Conservation (phyloP, 1,140 invertebrate genomes). For the Diorhabda carinulata region DNA sequence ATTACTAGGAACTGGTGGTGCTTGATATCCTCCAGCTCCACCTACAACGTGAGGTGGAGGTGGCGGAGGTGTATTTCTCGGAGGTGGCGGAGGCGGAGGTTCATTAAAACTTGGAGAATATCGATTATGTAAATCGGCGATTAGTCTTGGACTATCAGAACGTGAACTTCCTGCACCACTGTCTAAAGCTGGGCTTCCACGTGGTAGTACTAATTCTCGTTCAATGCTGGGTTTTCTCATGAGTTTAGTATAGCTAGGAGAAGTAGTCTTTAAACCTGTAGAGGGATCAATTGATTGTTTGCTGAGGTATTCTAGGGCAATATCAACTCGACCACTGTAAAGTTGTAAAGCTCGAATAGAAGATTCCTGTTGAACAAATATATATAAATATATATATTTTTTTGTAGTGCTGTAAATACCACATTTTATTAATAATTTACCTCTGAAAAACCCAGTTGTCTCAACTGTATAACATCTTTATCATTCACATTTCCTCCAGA, state of each 20-base stretch:
- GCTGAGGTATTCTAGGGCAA: constrained; percentile 63
- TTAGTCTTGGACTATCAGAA: constrained; percentile 75
- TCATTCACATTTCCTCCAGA: constrained; percentile 57
- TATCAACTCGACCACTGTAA: constrained; percentile 63
- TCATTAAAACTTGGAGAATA: constrained; percentile 65
- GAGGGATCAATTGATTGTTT: constrained; percentile 54
- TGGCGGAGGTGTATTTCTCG: constrained; percentile 62
- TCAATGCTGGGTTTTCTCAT: constrained; percentile 84
- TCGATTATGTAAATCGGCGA: constrained; percentile 55
- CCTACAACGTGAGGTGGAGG: constrained; percentile 54
- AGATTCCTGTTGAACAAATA: constrained; percentile 55
- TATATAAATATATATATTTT: background rate
- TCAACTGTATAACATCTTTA: constrained; percentile 54
- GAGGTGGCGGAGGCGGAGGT: constrained; percentile 66
- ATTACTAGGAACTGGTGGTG: constrained; percentile 55
- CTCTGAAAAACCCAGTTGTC: constrained; percentile 60
- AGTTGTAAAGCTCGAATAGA: constrained; percentile 65
- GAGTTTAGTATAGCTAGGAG: constrained; percentile 64
- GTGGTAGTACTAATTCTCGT: constrained; percentile 68
- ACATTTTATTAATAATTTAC: constrained; percentile 39
- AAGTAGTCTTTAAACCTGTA: constrained; percentile 5
- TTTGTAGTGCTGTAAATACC: constrained; percentile 1
- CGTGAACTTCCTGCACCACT: constrained; percentile 82
- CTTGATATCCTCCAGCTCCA: constrained; percentile 41
- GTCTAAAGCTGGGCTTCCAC: constrained; percentile 80